These are phyloP conservation scores for Archaeoteleia sp. DNA, from an alignment of 2,888 invertebrate species.

Conservation along the genomic window DNA sequence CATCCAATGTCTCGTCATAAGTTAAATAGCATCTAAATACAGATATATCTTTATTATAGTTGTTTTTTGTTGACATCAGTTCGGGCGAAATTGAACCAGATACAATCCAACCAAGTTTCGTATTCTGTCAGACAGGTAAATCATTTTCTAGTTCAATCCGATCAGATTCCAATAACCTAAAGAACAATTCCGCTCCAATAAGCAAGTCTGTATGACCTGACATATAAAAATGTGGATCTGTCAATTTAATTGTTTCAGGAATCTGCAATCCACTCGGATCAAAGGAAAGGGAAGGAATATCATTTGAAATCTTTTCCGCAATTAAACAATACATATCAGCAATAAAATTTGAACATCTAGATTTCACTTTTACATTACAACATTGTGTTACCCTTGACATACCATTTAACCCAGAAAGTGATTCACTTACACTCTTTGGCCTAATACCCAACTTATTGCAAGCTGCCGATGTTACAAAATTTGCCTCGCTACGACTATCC, in stretches of 20 bases:
- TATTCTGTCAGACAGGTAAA: slow-evolving; percentile 17
- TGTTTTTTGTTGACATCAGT: not conserved
- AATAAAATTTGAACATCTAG: slow-evolving; percentile 17
- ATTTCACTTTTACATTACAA: slow-evolving; percentile 16
- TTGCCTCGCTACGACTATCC: slow-evolving; percentile 40
- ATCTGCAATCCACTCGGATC: slow-evolving; percentile 24
- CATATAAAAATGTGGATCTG: slow-evolving; percentile 37
- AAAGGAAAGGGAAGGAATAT: slow-evolving; percentile 24
- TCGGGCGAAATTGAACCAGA: slow-evolving; percentile 20
- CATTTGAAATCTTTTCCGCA: slow-evolving; percentile 35
- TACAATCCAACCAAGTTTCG: slow-evolving; percentile 35
- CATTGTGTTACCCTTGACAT: slow-evolving; percentile 22
- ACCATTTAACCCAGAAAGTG: slow-evolving; percentile 30
- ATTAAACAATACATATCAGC: slow-evolving; percentile 21
- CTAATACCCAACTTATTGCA: slow-evolving; percentile 31
- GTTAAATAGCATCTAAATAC: not conserved
- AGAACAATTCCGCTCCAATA: slow-evolving; percentile 29
- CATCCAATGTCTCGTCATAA: not conserved
- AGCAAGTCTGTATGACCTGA: slow-evolving; percentile 25
- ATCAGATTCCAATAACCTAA: slow-evolving; percentile 18
- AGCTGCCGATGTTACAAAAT: slow-evolving; percentile 31
- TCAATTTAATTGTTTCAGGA: slow-evolving; percentile 34
- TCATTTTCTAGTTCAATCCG: slow-evolving; percentile 15
- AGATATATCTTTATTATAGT: not conserved
- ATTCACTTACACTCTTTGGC: slow-evolving; percentile 6